Base-by-base conservation (phyloP, 23 tunicate genomes). In the Trididemnum miniatum region DNA sequence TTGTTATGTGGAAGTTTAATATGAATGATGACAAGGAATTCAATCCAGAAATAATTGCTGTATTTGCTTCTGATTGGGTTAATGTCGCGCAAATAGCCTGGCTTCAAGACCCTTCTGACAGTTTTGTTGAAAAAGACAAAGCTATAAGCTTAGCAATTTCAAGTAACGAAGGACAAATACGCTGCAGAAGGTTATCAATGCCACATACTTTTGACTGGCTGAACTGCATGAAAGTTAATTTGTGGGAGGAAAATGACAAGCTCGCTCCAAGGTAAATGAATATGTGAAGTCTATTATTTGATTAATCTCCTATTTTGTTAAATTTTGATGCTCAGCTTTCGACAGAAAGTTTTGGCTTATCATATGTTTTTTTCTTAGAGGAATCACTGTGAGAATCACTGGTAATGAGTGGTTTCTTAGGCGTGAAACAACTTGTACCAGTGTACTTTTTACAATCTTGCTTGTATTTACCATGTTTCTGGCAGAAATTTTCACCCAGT, bases 221-320 rank as follows among this genome's bases (percentile, higher is more conserved):
- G 9, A 33, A 67, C 38, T 67, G 75, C 32, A 7, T 33, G 20
- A 32, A 67, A 67, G 25, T 2, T 12, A 2, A 12, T 31, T 5
- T 67, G 3, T 67, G 75, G 75, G 38, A 67, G 4, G 75, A 67
- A 67, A 12, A 67, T 30, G 75, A 67, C 38, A 31, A 9, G 37
- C 75, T 67, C 32, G 37, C 38, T 31, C n/a, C 75, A 31, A 67
- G 75, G 75, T 67, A 33, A 71, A 28, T 26, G n/a, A n/a, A n/a
- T n/a, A n/a, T n/a, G n/a, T n/a, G n/a, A n/a, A n/a, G n/a, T n/a
- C n/a, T n/a, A n/a, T n/a, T n/a, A n/a, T n/a, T n/a, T n/a, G n/a
- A n/a, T n/a, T n/a, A n/a, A n/a, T n/a, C n/a, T n/a, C n/a, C n/a
- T n/a, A n/a, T n/a, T n/a, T n/a, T n/a, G n/a, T n/a, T n/a, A n/a